Conservation (phyloP, 2,113 vertebrate genomes). For the Gambusia holbrooki region DNA sequence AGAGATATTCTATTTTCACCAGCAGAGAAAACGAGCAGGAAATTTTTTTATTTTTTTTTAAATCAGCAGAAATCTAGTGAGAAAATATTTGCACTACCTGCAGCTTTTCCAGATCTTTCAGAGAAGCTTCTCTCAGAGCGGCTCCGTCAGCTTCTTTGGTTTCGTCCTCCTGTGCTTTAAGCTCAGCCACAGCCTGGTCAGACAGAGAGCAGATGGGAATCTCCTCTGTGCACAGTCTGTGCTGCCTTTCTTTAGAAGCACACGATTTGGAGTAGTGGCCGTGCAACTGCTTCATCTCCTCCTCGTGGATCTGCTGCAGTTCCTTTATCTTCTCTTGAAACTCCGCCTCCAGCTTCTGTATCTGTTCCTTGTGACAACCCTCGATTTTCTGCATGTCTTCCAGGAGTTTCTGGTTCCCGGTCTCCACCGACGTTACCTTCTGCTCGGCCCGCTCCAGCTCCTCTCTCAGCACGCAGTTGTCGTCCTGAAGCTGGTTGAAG, state of each 20-base stretch:
- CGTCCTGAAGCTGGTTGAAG: slow-evolving; percentile 79
- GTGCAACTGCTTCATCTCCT: slow-evolving; percentile 87
- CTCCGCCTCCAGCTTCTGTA: slow-evolving; percentile 83
- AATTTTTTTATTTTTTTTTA: not conserved
- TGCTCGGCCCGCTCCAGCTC: slow-evolving; percentile 81
- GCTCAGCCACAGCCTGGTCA: slow-evolving; percentile 73
- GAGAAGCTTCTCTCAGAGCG: slow-evolving; percentile 75
- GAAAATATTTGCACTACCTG: slow-evolving; percentile 81
- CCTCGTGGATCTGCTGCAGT: slow-evolving; percentile 85
- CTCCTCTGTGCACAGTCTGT: slow-evolving; percentile 10
- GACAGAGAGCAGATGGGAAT: not conserved
- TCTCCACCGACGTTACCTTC: slow-evolving; percentile 74
- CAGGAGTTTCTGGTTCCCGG: slow-evolving; percentile 76
- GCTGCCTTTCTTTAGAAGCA: slow-evolving; percentile 39
- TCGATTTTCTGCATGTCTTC: slow-evolving; percentile 81
- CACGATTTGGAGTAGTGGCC: slow-evolving; percentile 73
- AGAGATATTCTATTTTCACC: too few species aligned
- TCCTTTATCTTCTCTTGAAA: slow-evolving; percentile 88
- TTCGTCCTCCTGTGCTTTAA: slow-evolving; percentile 80
- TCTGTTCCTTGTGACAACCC: slow-evolving; percentile 79
- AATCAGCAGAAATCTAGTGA: not conserved
- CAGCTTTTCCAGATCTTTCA: slow-evolving; percentile 86
- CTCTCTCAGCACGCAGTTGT: slow-evolving; percentile 79
- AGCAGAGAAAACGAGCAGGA: not conserved
- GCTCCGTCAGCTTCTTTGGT: slow-evolving; percentile 70